Evolutionary conservation across 2,888 invertebrate species (phyloP), one percentile per base, ranked within the genome.

Genomic region (Noctua janthina): DNA sequence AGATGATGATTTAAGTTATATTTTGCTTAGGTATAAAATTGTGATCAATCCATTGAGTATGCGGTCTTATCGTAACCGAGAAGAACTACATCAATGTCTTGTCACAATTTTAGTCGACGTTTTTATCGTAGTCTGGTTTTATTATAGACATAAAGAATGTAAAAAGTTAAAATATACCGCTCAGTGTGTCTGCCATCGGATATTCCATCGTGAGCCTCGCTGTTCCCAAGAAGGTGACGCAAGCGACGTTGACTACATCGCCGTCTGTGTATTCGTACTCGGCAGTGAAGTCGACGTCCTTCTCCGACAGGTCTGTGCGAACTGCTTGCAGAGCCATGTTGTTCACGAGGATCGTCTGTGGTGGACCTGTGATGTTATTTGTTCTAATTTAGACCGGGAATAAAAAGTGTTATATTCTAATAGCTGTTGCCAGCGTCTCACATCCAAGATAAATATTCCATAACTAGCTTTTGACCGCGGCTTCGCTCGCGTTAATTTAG

Each of bases 311-410:
- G 39, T 54, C 0, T 20, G 69, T 76, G 13, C 83, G 86, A 39
- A 15, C 20, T 66, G 29, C 43, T n/a, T 51, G 1, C 49, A 73
- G 23, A 8, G 0, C 29, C 86, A 86, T 54, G n/a, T 66, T 70
- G 64, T 86, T 86, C 29, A 83, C 83, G 68, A 86, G 82, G 68
- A 86, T 73, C 20, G 10, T 73, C 69, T 70, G 86, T 20, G 67
- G 62, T 0, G 68, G 3, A 0, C 0, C 83, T 83, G 82, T 69
- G 59, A 54, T 1, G 10, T 59, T 3, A 59, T 3, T 23, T 56
- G 17, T 20, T 46, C 0, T n/a, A n/a, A 54, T 20, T 43, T 46
- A 54, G 54, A 46, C 20, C 10, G 20, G 20, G 0, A 23, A 46
- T 1, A 1, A 29, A 5, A n/a, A 29, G 59, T 59, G n/a, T 59